Evolutionary conservation across 2,888 invertebrate species (phyloP).

Genomic region (Spodoptera picta): DNA sequence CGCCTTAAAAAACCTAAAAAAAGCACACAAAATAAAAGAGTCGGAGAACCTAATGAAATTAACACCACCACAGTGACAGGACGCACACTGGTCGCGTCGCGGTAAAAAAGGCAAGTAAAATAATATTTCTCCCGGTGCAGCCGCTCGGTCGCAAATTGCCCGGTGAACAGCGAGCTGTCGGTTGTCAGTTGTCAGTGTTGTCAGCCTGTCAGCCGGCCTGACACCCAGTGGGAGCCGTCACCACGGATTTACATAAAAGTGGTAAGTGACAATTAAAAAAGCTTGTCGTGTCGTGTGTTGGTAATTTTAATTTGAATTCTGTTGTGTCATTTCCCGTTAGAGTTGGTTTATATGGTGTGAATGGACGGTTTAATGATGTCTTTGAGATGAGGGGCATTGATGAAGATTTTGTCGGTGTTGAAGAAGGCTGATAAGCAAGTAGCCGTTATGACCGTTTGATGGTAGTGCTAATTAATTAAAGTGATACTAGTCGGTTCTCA

Average conservation of each 20-base stretch:
- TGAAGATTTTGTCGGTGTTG: not conserved
- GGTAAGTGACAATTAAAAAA: constrained; percentile 80
- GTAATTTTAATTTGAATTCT: constrained; percentile 55
- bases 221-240: constrained; percentile 73
- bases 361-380: constrained; percentile 9
- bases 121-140: constrained; percentile 70
- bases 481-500: too few species aligned
- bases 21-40: constrained; percentile 33
- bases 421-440: too few species aligned
- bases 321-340: constrained; percentile 58
- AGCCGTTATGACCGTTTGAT: too few species aligned
- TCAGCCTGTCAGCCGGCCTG: constrained; percentile 53
- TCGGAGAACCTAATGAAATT: constrained; percentile 49
- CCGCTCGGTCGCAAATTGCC: constrained; percentile 78
- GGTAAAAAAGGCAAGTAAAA: constrained; percentile 63
- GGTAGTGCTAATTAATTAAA: too few species aligned
- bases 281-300: constrained; percentile 66
- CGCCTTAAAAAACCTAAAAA: not conserved
- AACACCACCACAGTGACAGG: constrained; percentile 53
- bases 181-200: constrained; percentile 72
- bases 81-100: constrained; percentile 49
- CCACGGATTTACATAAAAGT: constrained; percentile 83
- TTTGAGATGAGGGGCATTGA: constrained; percentile 1
- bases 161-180: constrained; percentile 78
- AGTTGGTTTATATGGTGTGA: constrained; percentile 29